Evolutionary conservation across 2,888 invertebrate species (phyloP), one percentile per base, ranked within the genome.

Genomic region (Phaedon cochleariae): DNA sequence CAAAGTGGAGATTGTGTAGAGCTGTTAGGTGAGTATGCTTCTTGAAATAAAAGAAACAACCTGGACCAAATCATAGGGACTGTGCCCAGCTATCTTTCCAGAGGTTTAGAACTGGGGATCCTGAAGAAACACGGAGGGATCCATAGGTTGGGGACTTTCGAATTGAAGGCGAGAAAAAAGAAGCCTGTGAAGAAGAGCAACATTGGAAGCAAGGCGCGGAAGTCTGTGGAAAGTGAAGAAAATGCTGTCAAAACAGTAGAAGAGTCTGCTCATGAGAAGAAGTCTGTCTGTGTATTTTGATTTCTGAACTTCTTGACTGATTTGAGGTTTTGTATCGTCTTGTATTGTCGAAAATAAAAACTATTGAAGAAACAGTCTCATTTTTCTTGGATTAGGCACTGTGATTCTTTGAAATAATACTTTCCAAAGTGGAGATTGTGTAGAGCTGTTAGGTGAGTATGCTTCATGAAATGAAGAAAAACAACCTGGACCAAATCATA

Each of bases 71-170:
- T 68, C 21, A 9, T 74, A 17, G 64, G 62, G 31, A 52, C 65
- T 2, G 31, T 75, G 6, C 66, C 73, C 1, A 45, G 49, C 51
- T 76, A 74, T 53, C 59, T 76, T 29, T 58, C 53, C 1, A 66
- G 70, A 61, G 76, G 74, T 1, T 15, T 71, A 15, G 72, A 73
- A 52, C 37, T 76, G 55, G 76, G 75, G 12, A 70, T 76, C 45
- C 61, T 76, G 45, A 71, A 58, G 22, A 74, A 68, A 53, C 63
- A 59, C 37, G 67, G 66, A 1, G 73, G 69, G 20, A 26, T 41
- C 0, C 74, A 71, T 34, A 69, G 70, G 60, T 46, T 75, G 10
- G 72, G 70, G 1, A 65, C 67, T 9, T 70, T 71, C 61, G 67
- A 61, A 15, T 15, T 68, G 3, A 70, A 62, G 62, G 70, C 63